Evolutionary conservation across 2,888 invertebrate genomes (phyloP).

Genomic region (Helicoverpa assulta): DNA sequence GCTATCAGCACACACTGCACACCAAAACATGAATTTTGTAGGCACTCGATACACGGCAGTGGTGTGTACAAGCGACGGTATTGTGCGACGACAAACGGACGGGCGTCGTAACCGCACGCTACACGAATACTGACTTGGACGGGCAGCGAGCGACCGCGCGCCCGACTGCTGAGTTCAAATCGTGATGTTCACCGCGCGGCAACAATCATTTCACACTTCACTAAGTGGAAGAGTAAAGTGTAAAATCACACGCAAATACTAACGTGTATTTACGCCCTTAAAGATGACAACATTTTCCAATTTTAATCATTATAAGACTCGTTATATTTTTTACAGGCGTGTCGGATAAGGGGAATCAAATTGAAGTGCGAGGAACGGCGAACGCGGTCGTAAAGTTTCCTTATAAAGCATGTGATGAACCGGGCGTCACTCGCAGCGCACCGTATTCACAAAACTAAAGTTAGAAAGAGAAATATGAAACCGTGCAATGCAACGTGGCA

Average conservation of each 20-base stretch:
- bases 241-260: slow-evolving; percentile 82
- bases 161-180: slow-evolving; percentile 73
- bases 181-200: slow-evolving; percentile 74
- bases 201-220: slow-evolving; percentile 84
- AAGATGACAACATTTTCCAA: slow-evolving; percentile 45
- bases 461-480: slow-evolving; percentile 78
- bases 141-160: slow-evolving; percentile 54
- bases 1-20: slow-evolving; percentile 79
- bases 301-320: slow-evolving; percentile 26
- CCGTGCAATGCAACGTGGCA: slow-evolving; percentile 73
- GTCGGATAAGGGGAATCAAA: slow-evolving; percentile 49
- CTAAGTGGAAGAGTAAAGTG: slow-evolving; percentile 82
- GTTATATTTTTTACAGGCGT: slow-evolving; percentile 32
- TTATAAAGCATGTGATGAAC: slow-evolving; percentile 63
- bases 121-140: slow-evolving; percentile 76
- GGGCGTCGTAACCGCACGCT: slow-evolving; percentile 70
- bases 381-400: slow-evolving; percentile 62
- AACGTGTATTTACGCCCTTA: slow-evolving; percentile 64
- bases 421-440: slow-evolving; percentile 61
- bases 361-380: slow-evolving; percentile 55
- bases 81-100: slow-evolving; percentile 56
- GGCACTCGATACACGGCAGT: slow-evolving; percentile 67
- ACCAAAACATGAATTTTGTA: slow-evolving; percentile 76
- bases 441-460: slow-evolving; percentile 71
- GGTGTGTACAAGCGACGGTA: slow-evolving; percentile 57